A percentile compares a stretch with the other conserved stretches of the same genome.
Conservation (phyloP, 2,888 invertebrate genomes). For the Agrilus mali region DNA sequence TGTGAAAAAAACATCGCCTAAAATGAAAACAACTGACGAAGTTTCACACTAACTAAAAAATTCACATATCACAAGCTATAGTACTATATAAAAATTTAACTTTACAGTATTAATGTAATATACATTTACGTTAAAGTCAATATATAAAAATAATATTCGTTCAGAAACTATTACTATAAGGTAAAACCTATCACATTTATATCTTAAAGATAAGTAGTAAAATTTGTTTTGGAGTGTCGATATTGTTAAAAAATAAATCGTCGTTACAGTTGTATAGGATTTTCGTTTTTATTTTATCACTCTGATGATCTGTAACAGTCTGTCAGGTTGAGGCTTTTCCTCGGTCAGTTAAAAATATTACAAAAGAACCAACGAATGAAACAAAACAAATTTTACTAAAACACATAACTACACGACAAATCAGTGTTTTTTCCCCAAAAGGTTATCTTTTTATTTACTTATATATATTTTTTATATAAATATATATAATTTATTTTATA, state of each 20-base stretch:
- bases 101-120: constrained; percentile 12
- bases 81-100: constrained; percentile 14
- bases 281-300: constrained; percentile 1
- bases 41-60: constrained; percentile 12
- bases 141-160: constrained; percentile 18
- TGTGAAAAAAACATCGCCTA: constrained; percentile 10
- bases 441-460: no score
- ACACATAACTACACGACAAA: no score
- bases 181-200: constrained; percentile 15
- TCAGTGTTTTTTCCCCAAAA: no score
- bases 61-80: constrained; percentile 14
- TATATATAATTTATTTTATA: no score
- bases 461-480: no score
- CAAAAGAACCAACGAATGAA: no score
- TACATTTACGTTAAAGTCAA: constrained; percentile 13
- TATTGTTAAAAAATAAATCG: no score
- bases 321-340: no score
- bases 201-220: constrained; percentile 17
- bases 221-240: constrained; percentile 6
- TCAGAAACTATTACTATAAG: constrained; percentile 15
- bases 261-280: background rate
- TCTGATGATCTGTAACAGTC: no score
- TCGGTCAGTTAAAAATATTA: no score
- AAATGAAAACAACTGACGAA: constrained; percentile 10
- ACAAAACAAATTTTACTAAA: no score